Evolutionary conservation across 2,888 invertebrate genomes (phyloP).

Genomic region (Maniola hyperantus): DNA sequence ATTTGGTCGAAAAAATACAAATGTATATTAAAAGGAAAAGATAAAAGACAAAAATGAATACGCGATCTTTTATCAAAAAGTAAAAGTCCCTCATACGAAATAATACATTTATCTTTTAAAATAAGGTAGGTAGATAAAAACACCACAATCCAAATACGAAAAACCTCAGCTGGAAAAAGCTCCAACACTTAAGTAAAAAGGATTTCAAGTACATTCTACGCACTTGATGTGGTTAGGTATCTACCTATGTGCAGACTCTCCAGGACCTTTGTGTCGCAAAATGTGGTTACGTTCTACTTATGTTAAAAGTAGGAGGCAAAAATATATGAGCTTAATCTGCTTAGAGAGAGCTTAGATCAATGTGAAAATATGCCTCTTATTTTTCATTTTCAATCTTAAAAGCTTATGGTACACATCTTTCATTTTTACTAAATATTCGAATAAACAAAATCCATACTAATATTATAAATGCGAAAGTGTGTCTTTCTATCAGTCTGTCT

Average conservation of each 20-base stretch:
- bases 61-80: neutral
- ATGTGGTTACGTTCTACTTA: conserved; percentile 10
- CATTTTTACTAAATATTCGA: neutral
- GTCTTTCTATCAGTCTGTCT: too few species aligned
- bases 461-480: too few species aligned
- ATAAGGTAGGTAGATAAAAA: neutral
- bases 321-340: conserved; percentile 10
- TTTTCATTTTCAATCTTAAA: neutral
- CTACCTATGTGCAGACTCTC: neutral
- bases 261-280: neutral
- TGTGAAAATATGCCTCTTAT: neutral
- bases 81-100: neutral
- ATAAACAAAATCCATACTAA: too few species aligned
- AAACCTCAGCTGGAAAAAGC: conserved; percentile 13
- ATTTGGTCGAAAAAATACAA: neutral
- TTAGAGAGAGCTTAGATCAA: neutral
- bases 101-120: neutral
- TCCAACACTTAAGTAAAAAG: conserved; percentile 18
- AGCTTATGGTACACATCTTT: neutral
- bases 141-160: conserved; percentile 3
- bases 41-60: neutral
- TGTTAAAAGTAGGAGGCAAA: neutral
- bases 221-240: conserved; percentile 7
- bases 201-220: conserved; percentile 14
- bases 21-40: neutral